Base-by-base conservation (phyloP, 2,113 vertebrate genomes). In the Columba janthina region DNA sequence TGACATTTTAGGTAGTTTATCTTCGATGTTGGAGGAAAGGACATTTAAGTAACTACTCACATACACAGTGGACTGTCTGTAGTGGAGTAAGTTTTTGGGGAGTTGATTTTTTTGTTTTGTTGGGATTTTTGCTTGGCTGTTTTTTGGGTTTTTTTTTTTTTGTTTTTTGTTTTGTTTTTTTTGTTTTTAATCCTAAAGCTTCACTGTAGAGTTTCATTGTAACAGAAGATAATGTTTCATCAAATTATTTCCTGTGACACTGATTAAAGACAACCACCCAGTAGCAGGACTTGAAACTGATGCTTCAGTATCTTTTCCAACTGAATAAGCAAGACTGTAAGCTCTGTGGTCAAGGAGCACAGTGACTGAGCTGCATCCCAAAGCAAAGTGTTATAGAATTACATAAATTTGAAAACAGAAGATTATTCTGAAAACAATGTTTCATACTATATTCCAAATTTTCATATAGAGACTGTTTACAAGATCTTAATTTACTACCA, bases 1-100 rank as follows among this genome's bases (percentile, higher is more conserved):
- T 83, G 93, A 86, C 62, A 92, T 96, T 95, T 95, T 62, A 87
- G 86, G 74, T 31, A 92, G 77, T 60, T 94, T 70, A 86, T 91
- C 93, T 89, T 83, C 15, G 0, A 58, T 36, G 60, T 2, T 85
- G 58, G 46, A 89, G 38, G 67, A 69, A 91, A 88, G 60, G 60
- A 91, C 71, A 62, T 93, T 94, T 64, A 77, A 85, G 90, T 62
- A 87, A 84, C 93, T 40, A 51, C 85, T 76, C 54, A 65, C 67
- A 85, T 12, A 28, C 51, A 72, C 32, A 46, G 19, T 38, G 26
- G 38, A 79, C 72, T 46, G 32, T 25, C 62, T 78, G 26, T 26
- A 54, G 44, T 5, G 57, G 22, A 91, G n/a, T 28, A 14, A 75
- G 57, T 46, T 46, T 46, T 46, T 46, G 8, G 18, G 44, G 44